Base-by-base conservation (phyloP, 2,888 invertebrate species). In the Sphecodes monilicornis region DNA sequence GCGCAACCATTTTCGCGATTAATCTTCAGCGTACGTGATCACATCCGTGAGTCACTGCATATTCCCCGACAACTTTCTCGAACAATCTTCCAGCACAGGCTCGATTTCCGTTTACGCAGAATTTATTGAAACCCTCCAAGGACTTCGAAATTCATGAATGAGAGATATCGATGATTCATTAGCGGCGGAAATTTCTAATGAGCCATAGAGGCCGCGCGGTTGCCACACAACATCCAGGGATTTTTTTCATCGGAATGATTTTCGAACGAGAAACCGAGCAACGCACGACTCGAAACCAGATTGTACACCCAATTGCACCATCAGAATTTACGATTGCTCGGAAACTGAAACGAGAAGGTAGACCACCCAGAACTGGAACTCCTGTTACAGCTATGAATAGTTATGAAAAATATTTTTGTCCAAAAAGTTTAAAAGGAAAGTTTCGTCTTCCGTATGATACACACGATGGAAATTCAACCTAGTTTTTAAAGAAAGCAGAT, bases 81-180 rank as follows among this genome's bases (percentile, higher is more conserved):
- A 29, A 8, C 18, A 29, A 36, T 66, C 22, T n/a, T 66, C 36
- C 4, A 11, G 16, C 66, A 10, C 8, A 1, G 36, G n/a, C 66
- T 32, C 36, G 36, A 66, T 66, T 66, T 66, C 66, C 22, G 66
- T 36, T 66, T n/a, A 18, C 66, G 32, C 66, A 22, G 36, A 36
- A 36, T 66, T 36, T n/a, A n/a, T 72, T 3, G 50, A n/a, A 50
- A 16, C 22, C 46, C 36, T 71, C 32, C 46, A 72, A 66, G 66
- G 66, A 36, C 66, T 66, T 66, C 66, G 36, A 66, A 66, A 66
- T 36, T 36, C 18, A 32, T 36, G 22, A 39, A 32, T 22, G 66
- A 29, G 18, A 66, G 32, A 22, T 16, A 36, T 36, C 71, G 71
- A 36, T 72, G 71, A 72, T 50, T 72, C 71, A 54, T 36, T n/a